Conservation (phyloP, 2,797 vertebrate genomes). For the Glyptemys insculpta region DNA sequence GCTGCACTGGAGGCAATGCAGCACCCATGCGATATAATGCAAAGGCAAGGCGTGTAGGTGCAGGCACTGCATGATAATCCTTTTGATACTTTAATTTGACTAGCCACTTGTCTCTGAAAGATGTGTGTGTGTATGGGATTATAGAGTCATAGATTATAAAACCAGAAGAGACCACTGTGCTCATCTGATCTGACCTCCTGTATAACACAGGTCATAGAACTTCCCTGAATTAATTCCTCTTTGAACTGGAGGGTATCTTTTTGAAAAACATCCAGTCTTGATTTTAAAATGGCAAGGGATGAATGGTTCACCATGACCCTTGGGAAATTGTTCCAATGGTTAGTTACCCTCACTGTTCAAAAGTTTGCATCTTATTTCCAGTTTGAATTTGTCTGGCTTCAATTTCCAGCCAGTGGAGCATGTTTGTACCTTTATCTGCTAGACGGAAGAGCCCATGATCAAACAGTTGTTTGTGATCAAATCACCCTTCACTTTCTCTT, state of each 20-base stretch:
- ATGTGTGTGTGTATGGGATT: too few relatives aligned
- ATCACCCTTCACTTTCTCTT: background rate
- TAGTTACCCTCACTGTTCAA: background rate
- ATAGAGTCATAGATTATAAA: background rate
- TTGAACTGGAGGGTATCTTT: background rate
- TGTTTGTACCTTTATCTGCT: background rate
- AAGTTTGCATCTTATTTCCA: background rate
- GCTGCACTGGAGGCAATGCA: background rate
- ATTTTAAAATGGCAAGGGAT: background rate
- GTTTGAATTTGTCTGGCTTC: background rate
- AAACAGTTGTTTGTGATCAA: background rate
- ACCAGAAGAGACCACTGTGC: background rate
- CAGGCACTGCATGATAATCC: background rate
- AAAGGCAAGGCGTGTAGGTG: background rate
- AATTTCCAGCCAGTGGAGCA: background rate
- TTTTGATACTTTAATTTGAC: background rate
- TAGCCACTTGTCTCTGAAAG: background rate
- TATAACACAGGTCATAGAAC: background rate
- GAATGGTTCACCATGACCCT: background rate
- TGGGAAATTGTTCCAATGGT: background rate
- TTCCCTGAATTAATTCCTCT: background rate
- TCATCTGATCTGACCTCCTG: background rate
- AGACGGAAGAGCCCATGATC: background rate
- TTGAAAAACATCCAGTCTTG: background rate
- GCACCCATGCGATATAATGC: background rate